A percentile compares a stretch with the other conserved stretches of the same genome.
Evolutionary conservation across 1,140 invertebrate species (phyloP).

Genomic region (Calosoma granatense): DNA sequence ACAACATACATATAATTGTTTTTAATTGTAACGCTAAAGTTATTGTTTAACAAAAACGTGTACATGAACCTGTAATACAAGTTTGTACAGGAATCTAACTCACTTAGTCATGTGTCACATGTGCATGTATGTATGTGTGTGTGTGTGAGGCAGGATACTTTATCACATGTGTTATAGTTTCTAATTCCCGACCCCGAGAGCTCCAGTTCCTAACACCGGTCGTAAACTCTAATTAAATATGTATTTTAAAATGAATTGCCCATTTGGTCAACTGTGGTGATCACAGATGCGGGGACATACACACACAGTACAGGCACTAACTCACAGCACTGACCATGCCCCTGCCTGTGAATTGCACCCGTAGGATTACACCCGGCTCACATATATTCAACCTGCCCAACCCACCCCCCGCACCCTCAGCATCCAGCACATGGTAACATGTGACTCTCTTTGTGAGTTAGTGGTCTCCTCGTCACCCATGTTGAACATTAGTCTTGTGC

Average conservation of each 20-base stretch:
- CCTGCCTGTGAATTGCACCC: not conserved
- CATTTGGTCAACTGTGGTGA: not conserved
- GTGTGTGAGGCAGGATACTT: not conserved
- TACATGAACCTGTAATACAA: too few species aligned
- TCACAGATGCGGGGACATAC: not conserved
- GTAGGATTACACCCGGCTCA: not conserved
- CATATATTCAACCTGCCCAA: too few species aligned
- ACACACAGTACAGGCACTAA: not conserved
- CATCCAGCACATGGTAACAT: too few species aligned
- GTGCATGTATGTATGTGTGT: too few species aligned
- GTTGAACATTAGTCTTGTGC: not conserved
- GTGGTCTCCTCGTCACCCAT: not conserved
- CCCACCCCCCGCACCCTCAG: too few species aligned
- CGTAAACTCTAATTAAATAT: conserved; percentile 3
- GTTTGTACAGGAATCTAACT: too few species aligned
- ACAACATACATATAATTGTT: too few species aligned
- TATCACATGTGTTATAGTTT: conserved; percentile 1
- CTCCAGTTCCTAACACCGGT: not conserved
- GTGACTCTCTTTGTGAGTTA: too few species aligned
- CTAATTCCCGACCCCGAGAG: not conserved
- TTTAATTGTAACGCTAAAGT: too few species aligned
- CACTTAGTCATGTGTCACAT: too few species aligned
- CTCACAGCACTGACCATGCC: not conserved
- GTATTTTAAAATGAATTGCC: conserved; percentile 6
- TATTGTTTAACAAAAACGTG: too few species aligned